Conservation (phyloP, 2,797 vertebrate genomes). For the Craterocephalus amniculus region DNA sequence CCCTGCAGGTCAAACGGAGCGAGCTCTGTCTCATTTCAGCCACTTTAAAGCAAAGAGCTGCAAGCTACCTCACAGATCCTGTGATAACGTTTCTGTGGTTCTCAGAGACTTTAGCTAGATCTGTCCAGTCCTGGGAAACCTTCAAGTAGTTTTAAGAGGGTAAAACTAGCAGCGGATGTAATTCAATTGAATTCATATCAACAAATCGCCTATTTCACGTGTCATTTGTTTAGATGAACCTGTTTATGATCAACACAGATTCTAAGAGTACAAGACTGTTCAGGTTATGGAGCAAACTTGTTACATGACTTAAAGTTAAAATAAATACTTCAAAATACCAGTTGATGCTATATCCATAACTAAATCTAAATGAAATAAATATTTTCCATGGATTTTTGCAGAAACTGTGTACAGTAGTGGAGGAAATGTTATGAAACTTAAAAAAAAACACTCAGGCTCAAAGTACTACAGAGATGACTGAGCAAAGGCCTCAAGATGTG, state of each 20-base stretch:
- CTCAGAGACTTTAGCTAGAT: neutral
- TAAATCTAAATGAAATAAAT: neutral
- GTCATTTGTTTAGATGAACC: neutral
- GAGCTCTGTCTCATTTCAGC: neutral
- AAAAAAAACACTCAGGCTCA: neutral
- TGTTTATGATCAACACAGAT: neutral
- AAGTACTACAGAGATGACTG: slow-evolving; percentile 55
- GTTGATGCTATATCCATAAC: neutral
- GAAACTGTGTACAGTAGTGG: neutral
- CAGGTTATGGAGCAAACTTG: neutral
- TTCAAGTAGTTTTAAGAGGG: neutral
- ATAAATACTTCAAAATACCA: slow-evolving; percentile 1
- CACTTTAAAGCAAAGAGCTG: neutral
- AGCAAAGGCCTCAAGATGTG: slow-evolving; percentile 59
- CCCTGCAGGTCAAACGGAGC: neutral
- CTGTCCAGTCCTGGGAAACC: neutral
- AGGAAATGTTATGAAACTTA: neutral
- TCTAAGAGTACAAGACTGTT: neutral
- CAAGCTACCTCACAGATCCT: neutral
- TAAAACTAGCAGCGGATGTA: neutral
- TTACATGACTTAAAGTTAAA: neutral
- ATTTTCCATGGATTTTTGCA: neutral
- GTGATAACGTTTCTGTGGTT: neutral
- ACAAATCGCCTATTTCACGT: neutral
- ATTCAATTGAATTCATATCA: neutral